Evolutionary conservation across 2,113 vertebrate species (phyloP).

Genomic region (Eolophus roseicapilla): DNA sequence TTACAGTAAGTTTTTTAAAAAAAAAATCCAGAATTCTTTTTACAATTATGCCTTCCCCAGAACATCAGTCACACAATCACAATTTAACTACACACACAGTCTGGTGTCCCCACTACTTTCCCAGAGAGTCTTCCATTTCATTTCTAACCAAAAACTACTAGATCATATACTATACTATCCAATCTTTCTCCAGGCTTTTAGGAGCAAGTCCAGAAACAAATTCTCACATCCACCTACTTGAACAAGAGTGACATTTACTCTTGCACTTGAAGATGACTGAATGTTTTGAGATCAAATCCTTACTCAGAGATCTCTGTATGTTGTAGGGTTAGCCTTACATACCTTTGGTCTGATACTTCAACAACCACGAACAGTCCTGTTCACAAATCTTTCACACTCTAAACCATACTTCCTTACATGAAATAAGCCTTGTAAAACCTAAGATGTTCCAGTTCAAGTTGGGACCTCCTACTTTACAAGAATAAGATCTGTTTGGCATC

Average conservation of each 20-base stretch:
- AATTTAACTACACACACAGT: not conserved
- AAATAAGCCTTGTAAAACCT: not conserved
- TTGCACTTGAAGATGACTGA: not conserved
- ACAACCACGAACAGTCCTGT: not conserved
- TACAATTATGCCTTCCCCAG: not conserved
- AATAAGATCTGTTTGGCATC: not conserved
- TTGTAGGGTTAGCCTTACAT: fast-evolving
- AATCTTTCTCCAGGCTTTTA: not conserved
- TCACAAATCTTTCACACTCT: not conserved
- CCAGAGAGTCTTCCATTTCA: not conserved
- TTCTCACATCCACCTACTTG: not conserved
- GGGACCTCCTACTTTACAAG: not conserved
- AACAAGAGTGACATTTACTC: not conserved
- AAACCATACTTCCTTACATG: not conserved
- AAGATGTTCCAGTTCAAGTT: not conserved
- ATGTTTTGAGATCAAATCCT: not conserved
- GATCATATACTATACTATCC: not conserved
- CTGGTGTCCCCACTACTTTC: not conserved
- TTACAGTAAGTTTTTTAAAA: not conserved
- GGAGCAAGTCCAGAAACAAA: not conserved
- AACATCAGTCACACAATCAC: not conserved
- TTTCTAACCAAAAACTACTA: not conserved
- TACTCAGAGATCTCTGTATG: not conserved
- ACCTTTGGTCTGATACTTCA: not conserved
- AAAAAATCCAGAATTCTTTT: not conserved